Base-by-base conservation (phyloP, 2,888 invertebrate genomes). In the Yponomeuta plumbellus region DNA sequence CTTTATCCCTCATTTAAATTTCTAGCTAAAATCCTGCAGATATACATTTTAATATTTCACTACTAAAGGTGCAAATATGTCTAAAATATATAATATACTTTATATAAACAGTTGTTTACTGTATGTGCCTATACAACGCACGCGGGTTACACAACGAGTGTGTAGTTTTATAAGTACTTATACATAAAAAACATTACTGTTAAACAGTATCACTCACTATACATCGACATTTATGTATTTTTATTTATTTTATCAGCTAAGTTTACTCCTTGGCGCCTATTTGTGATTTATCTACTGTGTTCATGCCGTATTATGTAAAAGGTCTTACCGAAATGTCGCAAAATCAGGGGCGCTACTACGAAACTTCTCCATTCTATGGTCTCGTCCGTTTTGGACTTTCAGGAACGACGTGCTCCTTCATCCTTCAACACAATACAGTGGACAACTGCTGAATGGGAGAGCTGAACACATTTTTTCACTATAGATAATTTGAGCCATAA, bases 21-120 rank as follows among this genome's bases (percentile, higher is more conserved):
- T 82, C 81, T 89, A 88, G 80, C 85, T 88, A 87, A 83, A 80
- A 80, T 83, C 34, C 88, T 88, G 90, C 90, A 83, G 85, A 85
- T 87, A 88, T 85, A 89, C 85, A 84, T 82, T 83, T 80, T 80
- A 83, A 83, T 85, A 87, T 84, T 85, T 78, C 84, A 85, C 89
- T 90, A 89, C 90, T 82, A 84, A 86, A 83, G 87, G 90, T 91
- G 90, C 90, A 91, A 90, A 91, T 91, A 91, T 85, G 82, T 88
- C 90, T 90, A 89, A 91, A 91, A 91, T 90, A 91, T 87, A 86
- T 80, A 77, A 80, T 80, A 84, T 87, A 85, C 84, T 87, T 52
- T 52, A 52, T 86, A 86, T 87, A 84, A 87, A 87, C 81, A 75
- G 79, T 85, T 84, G 80, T 83, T 52, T 75, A 78, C 84, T 87